Evolutionary conservation across 2,888 invertebrate genomes (phyloP).

Genomic region (Diaprepes abbreviatus): DNA sequence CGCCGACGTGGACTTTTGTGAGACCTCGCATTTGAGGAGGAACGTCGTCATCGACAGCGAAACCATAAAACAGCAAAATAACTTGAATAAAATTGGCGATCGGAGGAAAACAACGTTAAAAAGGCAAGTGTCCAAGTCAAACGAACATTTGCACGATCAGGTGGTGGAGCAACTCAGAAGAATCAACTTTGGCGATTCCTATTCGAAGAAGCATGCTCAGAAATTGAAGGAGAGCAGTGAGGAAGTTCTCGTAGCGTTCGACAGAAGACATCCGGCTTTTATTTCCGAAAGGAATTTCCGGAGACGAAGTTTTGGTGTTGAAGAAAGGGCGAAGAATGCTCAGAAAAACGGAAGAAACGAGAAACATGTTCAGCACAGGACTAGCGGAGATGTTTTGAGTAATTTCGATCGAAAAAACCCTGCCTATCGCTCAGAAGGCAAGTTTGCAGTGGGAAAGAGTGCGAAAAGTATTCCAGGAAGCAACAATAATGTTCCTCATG

Average conservation of each 20-base stretch:
- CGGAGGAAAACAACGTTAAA: not conserved
- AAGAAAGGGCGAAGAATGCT: slow-evolving; percentile 9
- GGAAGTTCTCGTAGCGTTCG: not conserved
- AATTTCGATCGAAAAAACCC: slow-evolving; percentile 24
- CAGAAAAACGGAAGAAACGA: slow-evolving; percentile 1
- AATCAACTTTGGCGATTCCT: slow-evolving; percentile 47
- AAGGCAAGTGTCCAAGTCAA: slow-evolving; percentile 30
- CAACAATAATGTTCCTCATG: not conserved
- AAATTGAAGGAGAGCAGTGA: not conserved
- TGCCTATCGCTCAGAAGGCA: slow-evolving; percentile 30
- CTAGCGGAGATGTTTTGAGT: slow-evolving; percentile 6
- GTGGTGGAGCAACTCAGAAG: slow-evolving; percentile 44
- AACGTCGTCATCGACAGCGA: slow-evolving; percentile 50
- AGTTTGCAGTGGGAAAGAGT: not conserved
- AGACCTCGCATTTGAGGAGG: slow-evolving; percentile 59
- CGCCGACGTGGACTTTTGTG: slow-evolving; percentile 54
- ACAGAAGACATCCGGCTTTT: slow-evolving; percentile 21
- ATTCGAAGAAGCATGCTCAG: slow-evolving; percentile 26
- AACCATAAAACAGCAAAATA: slow-evolving; percentile 37
- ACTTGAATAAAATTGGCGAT: slow-evolving; percentile 15
- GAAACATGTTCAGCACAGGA: not conserved
- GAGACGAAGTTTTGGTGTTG: slow-evolving; percentile 24
- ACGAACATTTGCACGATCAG: slow-evolving; percentile 46
- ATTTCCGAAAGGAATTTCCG: slow-evolving; percentile 20
- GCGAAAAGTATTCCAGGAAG: not conserved